phyloP scores from a whole-genome alignment of 1,140 invertebrate species.

The Scaptomyza hsui region DNA sequence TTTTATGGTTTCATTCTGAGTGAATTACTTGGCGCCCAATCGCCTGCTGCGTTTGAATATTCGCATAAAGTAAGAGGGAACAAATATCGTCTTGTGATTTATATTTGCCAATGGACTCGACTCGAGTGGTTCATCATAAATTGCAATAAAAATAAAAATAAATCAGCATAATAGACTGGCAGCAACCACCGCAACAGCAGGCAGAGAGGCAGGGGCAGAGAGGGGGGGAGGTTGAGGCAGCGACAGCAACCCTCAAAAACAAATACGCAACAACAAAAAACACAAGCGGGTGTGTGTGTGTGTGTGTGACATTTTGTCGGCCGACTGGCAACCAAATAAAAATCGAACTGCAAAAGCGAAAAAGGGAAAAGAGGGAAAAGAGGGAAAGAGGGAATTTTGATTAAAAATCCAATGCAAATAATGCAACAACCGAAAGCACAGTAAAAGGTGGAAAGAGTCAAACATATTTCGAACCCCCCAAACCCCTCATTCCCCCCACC shows the following conservation, averaged over 20 bases:
- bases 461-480: conserved; percentile 45
- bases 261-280: neutral
- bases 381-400: conserved; percentile 59
- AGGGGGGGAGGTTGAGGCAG: neutral
- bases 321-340: conserved; percentile 43
- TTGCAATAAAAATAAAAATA: conserved; percentile 79
- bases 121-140: conserved; percentile 58
- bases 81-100: conserved; percentile 63
- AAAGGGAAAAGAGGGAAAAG: conserved; percentile 42
- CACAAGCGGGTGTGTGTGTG: neutral
- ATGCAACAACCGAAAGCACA: conserved; percentile 11
- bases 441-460: conserved; percentile 5
- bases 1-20: conserved; percentile 48
- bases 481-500: neutral
- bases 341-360: conserved; percentile 54
- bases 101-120: conserved; percentile 51
- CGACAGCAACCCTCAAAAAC: conserved; percentile 60
- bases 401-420: conserved; percentile 76
- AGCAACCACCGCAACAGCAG: conserved; percentile 51
- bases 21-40: conserved; percentile 56
- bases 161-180: conserved; percentile 77
- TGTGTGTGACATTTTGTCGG: conserved; percentile 1
- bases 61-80: conserved; percentile 18
- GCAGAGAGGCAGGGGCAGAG: neutral
- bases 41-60: conserved; percentile 32